Percentiles rank a stretch among this genome's conserved stretches.
phyloP scores from a whole-genome alignment of 2,113 vertebrate species.

The Nothocercus nigrocapillus region DNA sequence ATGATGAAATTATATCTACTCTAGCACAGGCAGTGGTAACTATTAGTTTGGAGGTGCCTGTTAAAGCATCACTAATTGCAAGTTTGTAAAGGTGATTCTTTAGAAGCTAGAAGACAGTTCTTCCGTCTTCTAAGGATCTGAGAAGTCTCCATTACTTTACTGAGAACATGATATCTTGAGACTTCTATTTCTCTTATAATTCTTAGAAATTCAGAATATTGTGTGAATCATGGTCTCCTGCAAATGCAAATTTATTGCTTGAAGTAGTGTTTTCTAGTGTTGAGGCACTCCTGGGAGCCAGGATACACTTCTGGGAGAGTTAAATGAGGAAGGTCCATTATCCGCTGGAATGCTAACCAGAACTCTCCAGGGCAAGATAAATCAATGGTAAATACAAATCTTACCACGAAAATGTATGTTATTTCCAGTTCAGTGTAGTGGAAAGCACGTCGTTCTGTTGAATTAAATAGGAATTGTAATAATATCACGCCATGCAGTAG shows the following conservation, averaged over 20 bases:
- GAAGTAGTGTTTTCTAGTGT: not conserved
- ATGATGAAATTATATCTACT: not conserved
- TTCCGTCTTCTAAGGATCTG: not conserved
- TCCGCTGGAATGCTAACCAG: slow-evolving; percentile 55
- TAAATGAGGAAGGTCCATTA: slow-evolving; percentile 55
- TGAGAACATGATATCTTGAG: not conserved
- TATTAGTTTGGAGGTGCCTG: not conserved
- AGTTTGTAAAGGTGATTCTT: not conserved
- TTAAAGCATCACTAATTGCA: not conserved
- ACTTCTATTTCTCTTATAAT: not conserved
- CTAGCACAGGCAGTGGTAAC: not conserved
- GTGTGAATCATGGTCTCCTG: not conserved
- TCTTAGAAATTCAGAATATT: not conserved
- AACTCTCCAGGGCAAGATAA: slow-evolving; percentile 53
- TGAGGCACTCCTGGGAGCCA: not conserved
- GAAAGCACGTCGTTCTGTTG: slow-evolving; percentile 63
- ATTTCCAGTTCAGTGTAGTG: slow-evolving; percentile 50
- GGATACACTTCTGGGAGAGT: slow-evolving; percentile 1
- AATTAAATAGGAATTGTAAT: slow-evolving; percentile 74
- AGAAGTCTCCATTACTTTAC: not conserved
- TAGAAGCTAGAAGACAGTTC: not conserved
- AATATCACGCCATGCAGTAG: slow-evolving; percentile 47
- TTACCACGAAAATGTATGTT: not conserved
- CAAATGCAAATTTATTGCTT: not conserved
- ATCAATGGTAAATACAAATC: slow-evolving; percentile 61